These are phyloP conservation scores for Hydropsyche tenuis DNA, from an alignment of 1,140 invertebrate genomes.

Conservation along the genomic window DNA sequence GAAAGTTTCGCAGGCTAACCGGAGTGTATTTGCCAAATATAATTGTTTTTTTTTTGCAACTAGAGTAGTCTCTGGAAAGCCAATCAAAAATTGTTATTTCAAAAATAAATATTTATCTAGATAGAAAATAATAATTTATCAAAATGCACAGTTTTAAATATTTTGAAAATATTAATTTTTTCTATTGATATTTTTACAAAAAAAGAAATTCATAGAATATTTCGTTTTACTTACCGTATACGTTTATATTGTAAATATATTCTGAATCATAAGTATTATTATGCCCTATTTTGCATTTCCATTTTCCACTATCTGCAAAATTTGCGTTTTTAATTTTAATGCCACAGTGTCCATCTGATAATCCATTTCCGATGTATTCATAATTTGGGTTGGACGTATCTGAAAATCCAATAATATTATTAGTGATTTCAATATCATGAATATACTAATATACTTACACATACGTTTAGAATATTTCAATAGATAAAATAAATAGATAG, in stretches of 20 bases:
- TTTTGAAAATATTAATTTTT: too few species aligned
- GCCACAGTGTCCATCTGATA: slow-evolving; percentile 40
- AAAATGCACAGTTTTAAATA: too few species aligned
- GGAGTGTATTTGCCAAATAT: not conserved
- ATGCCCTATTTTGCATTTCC: slow-evolving; percentile 42
- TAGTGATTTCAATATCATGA: too few species aligned
- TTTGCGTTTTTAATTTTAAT: slow-evolving; percentile 39
- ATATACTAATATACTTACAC: too few species aligned
- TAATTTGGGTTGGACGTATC: slow-evolving; percentile 21
- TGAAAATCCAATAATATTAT: slow-evolving; percentile 24
- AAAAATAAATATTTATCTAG: too few species aligned
- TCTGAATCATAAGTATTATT: not conserved
- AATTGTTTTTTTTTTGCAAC: slow-evolving; percentile 4
- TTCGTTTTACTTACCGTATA: slow-evolving; percentile 35
- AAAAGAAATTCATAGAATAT: not conserved
- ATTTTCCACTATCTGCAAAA: slow-evolving; percentile 30
- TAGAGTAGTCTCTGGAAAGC: slow-evolving; percentile 14
- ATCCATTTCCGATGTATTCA: slow-evolving; percentile 43
- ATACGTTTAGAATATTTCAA: too few species aligned
- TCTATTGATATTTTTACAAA: slow-evolving; percentile 10
- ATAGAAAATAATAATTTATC: too few species aligned
- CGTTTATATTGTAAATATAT: slow-evolving; percentile 24
- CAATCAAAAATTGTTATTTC: not conserved
- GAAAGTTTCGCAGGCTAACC: slow-evolving; percentile 33
- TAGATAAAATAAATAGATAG: too few species aligned